Percentiles rank a stretch among this genome's conserved stretches.
Evolutionary conservation across 2,113 vertebrate genomes (phyloP).

Genomic region (Stegostoma tigrinum): DNA sequence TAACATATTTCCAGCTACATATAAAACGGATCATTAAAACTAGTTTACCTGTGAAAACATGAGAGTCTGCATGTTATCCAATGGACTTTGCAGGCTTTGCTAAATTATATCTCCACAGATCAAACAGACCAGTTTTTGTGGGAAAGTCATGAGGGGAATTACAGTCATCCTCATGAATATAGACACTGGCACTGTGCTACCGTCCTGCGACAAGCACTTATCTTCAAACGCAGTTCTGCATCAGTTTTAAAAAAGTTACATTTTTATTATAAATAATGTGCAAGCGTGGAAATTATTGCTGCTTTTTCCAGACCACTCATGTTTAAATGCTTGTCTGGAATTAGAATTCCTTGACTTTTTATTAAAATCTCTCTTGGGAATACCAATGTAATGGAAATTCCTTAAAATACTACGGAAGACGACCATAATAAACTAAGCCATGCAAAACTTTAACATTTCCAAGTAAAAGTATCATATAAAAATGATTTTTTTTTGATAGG

Average conservation of each 20-base stretch:
- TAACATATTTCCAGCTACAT: neutral
- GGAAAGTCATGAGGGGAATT: too few species aligned
- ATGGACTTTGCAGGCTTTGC: neutral
- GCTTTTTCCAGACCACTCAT: slow-evolving; percentile 17
- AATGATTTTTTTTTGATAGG: neutral
- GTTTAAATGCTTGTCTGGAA: slow-evolving; percentile 8
- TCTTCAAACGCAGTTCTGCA: neutral
- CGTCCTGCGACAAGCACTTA: neutral
- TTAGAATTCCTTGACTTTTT: neutral
- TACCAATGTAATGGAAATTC: slow-evolving; percentile 22
- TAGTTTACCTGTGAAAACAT: neutral
- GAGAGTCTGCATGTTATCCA: neutral
- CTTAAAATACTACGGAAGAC: neutral
- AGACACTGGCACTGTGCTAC: neutral
- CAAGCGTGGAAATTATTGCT: neutral
- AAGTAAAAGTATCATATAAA: neutral
- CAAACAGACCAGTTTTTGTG: neutral
- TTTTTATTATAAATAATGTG: neutral
- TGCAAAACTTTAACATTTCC: neutral
- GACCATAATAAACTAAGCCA: neutral
- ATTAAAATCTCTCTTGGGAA: slow-evolving; percentile 15
- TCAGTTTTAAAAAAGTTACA: neutral
- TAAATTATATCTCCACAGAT: neutral
- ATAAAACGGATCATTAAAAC: too few species aligned
- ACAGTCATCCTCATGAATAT: neutral